phyloP scores from a whole-genome alignment of 64 coral and sea anemone genomes.

The Stylophora pistillata region DNA sequence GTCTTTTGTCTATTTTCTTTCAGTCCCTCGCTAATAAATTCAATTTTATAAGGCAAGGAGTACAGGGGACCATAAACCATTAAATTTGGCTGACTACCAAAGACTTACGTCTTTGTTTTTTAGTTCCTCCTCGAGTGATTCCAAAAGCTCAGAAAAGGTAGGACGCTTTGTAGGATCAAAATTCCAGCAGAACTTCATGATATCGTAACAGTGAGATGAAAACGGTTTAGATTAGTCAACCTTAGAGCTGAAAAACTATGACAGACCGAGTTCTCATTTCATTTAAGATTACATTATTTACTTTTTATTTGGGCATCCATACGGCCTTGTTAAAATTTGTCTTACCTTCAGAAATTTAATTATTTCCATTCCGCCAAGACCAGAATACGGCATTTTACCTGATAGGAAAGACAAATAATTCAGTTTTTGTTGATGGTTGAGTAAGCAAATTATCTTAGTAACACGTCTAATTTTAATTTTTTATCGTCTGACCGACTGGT shows the following conservation, averaged over 20 bases:
- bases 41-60: no score
- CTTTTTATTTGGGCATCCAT: not conserved
- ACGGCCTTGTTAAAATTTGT: not conserved
- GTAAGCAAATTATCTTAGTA: no score
- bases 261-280: not conserved
- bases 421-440: no score
- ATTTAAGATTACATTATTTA: not conserved
- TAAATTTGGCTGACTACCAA: no score
- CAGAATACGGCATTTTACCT: constrained; percentile 7
- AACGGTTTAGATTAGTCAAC: not conserved
- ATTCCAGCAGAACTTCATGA: not conserved
- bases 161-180: not conserved
- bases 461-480: no score
- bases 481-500: no score
- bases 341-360: not conserved
- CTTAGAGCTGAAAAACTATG: not conserved
- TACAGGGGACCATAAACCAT: no score
- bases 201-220: not conserved
- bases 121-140: not conserved
- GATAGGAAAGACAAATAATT: no score
- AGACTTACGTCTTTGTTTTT: not conserved
- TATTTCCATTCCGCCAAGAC: not conserved
- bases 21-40: no score
- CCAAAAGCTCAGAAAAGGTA: not conserved
- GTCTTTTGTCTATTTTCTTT: no score